These are phyloP conservation scores for Amniataba percoides DNA, from an alignment of 2,797 vertebrate species.

Conservation along the genomic window DNA sequence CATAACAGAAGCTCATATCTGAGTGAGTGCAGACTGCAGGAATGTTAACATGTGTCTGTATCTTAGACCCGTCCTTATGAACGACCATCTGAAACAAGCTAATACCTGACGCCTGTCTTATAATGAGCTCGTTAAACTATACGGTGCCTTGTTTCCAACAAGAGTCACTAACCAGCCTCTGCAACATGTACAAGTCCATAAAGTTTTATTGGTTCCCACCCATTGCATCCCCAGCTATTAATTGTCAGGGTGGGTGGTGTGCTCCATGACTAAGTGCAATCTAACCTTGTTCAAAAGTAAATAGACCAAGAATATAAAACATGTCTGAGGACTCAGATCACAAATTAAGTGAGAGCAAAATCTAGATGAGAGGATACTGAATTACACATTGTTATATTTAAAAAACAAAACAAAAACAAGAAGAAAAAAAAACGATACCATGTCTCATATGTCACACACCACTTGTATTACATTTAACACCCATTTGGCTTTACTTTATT, in stretches of 20 bases:
- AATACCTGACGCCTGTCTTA: conserved; percentile 55
- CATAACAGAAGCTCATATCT: conserved; percentile 40
- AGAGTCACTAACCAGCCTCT: conserved; percentile 77
- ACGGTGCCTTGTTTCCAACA: conserved; percentile 82
- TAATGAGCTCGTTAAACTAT: conserved; percentile 85
- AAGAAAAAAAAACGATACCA: background rate
- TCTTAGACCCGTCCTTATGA: conserved; percentile 23
- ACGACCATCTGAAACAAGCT: conserved; percentile 60
- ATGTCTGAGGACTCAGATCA: conserved; percentile 28
- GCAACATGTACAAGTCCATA: conserved; percentile 83
- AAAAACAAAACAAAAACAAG: too few species aligned
- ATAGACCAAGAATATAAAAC: conserved; percentile 59
- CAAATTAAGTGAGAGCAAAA: conserved; percentile 10
- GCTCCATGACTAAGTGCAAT: conserved; percentile 75
- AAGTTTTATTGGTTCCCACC: conserved; percentile 81
- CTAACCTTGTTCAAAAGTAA: conserved; percentile 72
- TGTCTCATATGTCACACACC: background rate
- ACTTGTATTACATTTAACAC: conserved; percentile 20
- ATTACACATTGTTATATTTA: background rate
- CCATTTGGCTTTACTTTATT: background rate
- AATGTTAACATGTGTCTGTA: conserved; percentile 37
- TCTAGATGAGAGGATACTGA: conserved; percentile 16
- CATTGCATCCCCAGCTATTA: conserved; percentile 76
- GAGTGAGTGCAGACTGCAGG: conserved; percentile 29
- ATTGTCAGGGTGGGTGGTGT: conserved; percentile 75